Conservation (phyloP, 1,140 invertebrate species). For the Leptoteleia sp. region DNA sequence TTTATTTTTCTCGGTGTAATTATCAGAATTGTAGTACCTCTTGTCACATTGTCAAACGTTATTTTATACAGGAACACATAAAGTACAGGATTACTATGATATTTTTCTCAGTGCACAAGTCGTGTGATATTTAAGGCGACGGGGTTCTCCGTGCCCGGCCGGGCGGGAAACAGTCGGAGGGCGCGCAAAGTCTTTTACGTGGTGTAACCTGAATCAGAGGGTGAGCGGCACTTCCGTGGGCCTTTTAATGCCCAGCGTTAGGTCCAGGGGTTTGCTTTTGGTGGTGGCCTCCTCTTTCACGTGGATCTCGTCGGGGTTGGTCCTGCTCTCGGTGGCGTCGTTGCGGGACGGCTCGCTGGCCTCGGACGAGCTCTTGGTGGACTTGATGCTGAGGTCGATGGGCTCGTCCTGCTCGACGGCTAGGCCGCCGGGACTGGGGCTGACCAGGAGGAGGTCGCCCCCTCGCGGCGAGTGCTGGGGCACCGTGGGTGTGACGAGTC, state of each 20-base stretch:
- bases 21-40: no score
- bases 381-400: constrained; percentile 86
- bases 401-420: constrained; percentile 85
- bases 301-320: constrained; percentile 32
- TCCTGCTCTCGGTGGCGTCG: constrained; percentile 1
- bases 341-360: constrained; percentile 35
- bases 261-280: constrained; percentile 75
- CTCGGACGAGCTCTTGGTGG: constrained; percentile 52
- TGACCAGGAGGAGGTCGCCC: constrained; percentile 83
- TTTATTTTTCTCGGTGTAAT: no score
- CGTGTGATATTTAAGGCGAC: no score
- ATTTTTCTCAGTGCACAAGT: no score
- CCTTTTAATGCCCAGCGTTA: constrained; percentile 76
- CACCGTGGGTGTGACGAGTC: constrained; percentile 76
- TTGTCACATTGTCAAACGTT: no score
- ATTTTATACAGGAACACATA: no score
- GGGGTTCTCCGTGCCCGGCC: not conserved
- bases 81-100: no score
- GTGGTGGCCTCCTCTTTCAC: constrained; percentile 66
- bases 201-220: constrained; percentile 55
- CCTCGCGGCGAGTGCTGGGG: constrained; percentile 83
- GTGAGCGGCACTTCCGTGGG: constrained; percentile 63
- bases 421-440: constrained; percentile 83
- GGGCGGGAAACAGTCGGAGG: no score
- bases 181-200: no score